A percentile compares a stretch with the other conserved stretches of the same genome.
These are phyloP conservation scores for Columba livia DNA, from an alignment of 2,113 vertebrate genomes.

Conservation along the genomic window DNA sequence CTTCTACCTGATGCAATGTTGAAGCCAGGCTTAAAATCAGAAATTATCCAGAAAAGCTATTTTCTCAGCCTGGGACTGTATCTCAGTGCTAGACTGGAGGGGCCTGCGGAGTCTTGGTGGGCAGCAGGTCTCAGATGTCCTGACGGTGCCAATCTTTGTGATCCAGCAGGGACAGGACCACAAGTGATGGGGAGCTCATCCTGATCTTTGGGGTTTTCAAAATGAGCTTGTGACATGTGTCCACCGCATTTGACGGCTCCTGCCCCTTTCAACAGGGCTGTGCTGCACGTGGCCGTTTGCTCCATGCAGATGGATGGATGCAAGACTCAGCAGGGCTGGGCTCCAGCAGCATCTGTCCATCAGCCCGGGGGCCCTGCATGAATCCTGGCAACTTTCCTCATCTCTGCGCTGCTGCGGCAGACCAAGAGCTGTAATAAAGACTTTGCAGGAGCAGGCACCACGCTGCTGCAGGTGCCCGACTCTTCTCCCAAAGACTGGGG, in stretches of 20 bases:
- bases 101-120: neutral
- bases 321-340: neutral
- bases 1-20: slow-evolving; percentile 15
- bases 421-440: no score
- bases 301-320: neutral
- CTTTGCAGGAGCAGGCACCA: neutral
- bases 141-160: neutral
- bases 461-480: neutral
- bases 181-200: neutral
- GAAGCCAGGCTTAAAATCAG: neutral
- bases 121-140: neutral
- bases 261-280: neutral
- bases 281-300: accelerated
- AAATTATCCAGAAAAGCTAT: neutral
- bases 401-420: accelerated
- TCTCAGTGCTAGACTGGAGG: neutral
- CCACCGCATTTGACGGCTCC: neutral
- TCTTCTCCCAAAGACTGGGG: neutral
- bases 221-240: accelerated
- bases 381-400: neutral
- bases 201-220: neutral
- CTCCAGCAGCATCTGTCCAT: neutral
- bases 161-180: neutral
- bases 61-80: neutral
- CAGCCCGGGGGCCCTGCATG: neutral